Base-by-base conservation (phyloP, 2,797 vertebrate genomes). In the Somateria mollissima region DNA sequence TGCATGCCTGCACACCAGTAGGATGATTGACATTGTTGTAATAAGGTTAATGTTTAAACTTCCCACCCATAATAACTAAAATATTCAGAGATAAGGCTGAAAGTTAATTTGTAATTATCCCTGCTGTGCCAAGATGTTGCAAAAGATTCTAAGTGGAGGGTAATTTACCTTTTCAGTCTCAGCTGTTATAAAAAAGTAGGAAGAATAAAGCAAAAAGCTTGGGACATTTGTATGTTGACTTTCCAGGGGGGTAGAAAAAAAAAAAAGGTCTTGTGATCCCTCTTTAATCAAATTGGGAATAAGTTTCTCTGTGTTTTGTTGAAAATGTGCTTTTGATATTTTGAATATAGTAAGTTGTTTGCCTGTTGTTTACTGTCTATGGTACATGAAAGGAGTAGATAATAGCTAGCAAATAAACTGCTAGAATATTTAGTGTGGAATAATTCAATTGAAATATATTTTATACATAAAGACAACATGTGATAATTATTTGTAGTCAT, bases 31-130 rank as follows among this genome's bases (percentile, higher is more conserved):
- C 95, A 84, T 85, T 60, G 89, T 93, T 96, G 94, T 95, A 94
- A 94, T 95, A 95, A 92, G 87, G 92, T 97, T 96, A 97, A 94
- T 96, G 94, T 96, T 96, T 97, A 96, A 97, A 96, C 91, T 96
- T 95, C 85, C 90, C 85, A 94, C 92, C 85, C 43, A 0, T 86
- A 89, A 92, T 95, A 96, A 96, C 90, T 94, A 65, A 97, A 96
- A 95, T 93, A 95, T 79, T 92, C 86, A 89, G 66, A 97, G 95
- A 96, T 97, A 96, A 96, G 70, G 67, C 80, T 92, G 92, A 87
- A 96, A 96, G 95, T 94, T 87, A 92, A 93, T 96, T 95, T 95
- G 91, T 94, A 95, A 94, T 95, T 94, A 92, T 93, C 64, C 84
- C 70, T 84, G 80, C 84, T 89, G 73, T 95, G 90, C 95, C 92